Evolutionary conservation across 2,888 invertebrate genomes (phyloP).

Genomic region (Tanypteryx hageni): DNA sequence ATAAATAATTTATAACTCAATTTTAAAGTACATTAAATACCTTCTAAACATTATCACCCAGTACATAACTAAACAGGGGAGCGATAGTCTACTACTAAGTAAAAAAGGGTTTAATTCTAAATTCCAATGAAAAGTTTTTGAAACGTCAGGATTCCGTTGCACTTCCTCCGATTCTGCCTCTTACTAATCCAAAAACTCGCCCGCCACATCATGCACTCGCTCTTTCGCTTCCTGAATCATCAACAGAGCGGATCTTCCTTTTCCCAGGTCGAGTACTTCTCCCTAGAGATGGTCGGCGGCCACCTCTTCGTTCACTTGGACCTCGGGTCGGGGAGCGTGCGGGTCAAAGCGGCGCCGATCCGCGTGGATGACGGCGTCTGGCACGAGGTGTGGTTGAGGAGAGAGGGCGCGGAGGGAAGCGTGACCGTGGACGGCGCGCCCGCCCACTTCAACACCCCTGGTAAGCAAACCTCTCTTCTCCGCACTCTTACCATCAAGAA

Average conservation of each 20-base stretch:
- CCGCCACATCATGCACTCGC: not conserved
- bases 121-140: too few species aligned
- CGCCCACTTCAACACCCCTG: conserved; percentile 92
- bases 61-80: too few species aligned
- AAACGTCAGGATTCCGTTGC: too few species aligned
- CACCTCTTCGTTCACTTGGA: conserved; percentile 95
- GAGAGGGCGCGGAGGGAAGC: conserved; percentile 89
- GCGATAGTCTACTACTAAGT: too few species aligned
- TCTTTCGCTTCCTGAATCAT: not conserved
- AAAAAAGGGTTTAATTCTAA: too few species aligned
- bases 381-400: conserved; percentile 92
- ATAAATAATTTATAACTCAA: too few species aligned
- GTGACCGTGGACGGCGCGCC: conserved; percentile 93
- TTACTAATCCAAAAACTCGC: not conserved
- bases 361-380: conserved; percentile 94
- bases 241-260: not conserved
- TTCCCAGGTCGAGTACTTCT: conserved; percentile 90
- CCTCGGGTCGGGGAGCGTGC: conserved; percentile 92
- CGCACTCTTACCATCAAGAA: too few species aligned
- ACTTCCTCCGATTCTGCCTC: too few species aligned
- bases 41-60: too few species aligned
- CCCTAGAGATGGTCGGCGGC: conserved; percentile 95
- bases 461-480: conserved; percentile 77
- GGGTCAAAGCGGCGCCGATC: conserved; percentile 85
- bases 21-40: too few species aligned